Base-by-base conservation (phyloP, 2,113 vertebrate genomes). In the Leucopternis melanops region DNA sequence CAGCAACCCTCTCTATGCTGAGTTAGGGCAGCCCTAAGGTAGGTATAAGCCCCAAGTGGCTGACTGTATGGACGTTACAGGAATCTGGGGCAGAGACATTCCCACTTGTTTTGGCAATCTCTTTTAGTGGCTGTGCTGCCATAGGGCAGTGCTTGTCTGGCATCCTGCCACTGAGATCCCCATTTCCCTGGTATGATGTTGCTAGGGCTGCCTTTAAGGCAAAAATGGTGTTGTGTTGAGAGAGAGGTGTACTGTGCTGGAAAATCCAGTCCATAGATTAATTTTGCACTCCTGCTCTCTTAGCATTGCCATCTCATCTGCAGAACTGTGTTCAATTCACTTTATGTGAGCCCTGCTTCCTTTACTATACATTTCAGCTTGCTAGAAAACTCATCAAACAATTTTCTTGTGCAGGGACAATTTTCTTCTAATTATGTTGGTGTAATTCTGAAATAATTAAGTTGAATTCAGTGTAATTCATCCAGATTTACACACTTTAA, bases 251-350 rank as follows among this genome's bases (percentile, higher is more conserved):
- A 34, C 10, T 55, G 27, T 36, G 29, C 9, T 81, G 45, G 38
- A 85, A 62, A 91, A 84, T 34, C 7, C 40, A 80, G 21, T 18
- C 21, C 13, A 36, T 52, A 50, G 59, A 72, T 44, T 47, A 67
- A 29, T 88, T 86, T 88, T 82, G 2, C 15, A 23, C 1, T 5
- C 5, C 12, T 65, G 17, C 4, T 88, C 1, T 62, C 31, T 75
- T 67, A 63, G 6, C 34, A 16, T 13, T 86, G 19, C 10, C n/a
- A 31, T 42, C 14, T 84, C 34, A 44, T 52, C 27, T 52, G 9
- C 21, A 73, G 29, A 36, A 36, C 8, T 0, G 0, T 40, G 15
- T 66, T 79, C 17, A 29, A 3, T 55, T 62, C 11, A 0, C 26
- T 44, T 66, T 74, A 25, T 3, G 2, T 59, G 20, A 88, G 6